These are phyloP conservation scores for Tenthredo distinguenda DNA, from an alignment of 2,888 invertebrate genomes.

Conservation along the genomic window DNA sequence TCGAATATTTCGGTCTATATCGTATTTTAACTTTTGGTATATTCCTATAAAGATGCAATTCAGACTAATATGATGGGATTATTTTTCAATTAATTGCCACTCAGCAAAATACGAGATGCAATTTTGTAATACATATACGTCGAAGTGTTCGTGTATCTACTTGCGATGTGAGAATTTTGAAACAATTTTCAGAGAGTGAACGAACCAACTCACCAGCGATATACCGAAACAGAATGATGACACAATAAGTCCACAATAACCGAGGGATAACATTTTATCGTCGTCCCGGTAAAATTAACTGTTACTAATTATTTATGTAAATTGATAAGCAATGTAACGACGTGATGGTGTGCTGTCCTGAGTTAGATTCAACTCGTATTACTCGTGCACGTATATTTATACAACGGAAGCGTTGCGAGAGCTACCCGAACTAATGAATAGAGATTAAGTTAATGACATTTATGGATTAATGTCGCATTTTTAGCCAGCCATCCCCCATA, in stretches of 20 bases:
- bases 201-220: constrained; percentile 29
- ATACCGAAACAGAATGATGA: constrained; percentile 24
- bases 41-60: not conserved
- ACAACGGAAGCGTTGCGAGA: not conserved
- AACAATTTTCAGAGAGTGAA: not conserved
- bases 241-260: constrained; percentile 29
- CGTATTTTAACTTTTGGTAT: not conserved
- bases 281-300: not conserved
- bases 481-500: not conserved
- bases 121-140: not conserved
- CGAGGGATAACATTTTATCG: constrained; percentile 5
- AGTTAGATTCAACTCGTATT: not conserved
- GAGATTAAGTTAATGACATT: constrained; percentile 37
- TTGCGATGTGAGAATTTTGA: not conserved
- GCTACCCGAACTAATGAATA: constrained; percentile 41
- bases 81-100: not conserved
- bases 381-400: not conserved
- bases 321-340: not conserved
- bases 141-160: not conserved
- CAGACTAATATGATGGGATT: not conserved
- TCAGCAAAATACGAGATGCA: not conserved
- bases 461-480: constrained; percentile 14
- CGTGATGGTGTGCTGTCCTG: not conserved
- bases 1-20: too few relatives aligned
- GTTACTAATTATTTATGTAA: constrained; percentile 12